Evolutionary conservation across 2,888 invertebrate species (phyloP).

Genomic region (Neocrepidodera transversa): DNA sequence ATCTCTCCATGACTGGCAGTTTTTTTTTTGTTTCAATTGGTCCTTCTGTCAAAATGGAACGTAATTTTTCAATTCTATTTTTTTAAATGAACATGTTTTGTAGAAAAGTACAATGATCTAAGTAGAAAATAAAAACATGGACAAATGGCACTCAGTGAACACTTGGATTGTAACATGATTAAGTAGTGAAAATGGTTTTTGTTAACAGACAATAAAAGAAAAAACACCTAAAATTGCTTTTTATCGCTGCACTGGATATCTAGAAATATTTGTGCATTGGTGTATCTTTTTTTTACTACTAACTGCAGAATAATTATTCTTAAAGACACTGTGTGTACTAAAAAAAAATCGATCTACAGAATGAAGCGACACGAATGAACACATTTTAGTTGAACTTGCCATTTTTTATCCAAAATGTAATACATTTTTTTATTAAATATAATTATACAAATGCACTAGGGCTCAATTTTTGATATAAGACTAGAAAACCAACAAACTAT

Average conservation of each 20-base stretch:
- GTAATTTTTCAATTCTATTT: no score
- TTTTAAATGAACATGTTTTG: neutral
- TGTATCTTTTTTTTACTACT: conserved; percentile 14
- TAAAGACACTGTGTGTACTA: conserved; percentile 20
- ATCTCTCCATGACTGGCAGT: no score
- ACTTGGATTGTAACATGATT: conserved; percentile 7
- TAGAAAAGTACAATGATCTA: neutral
- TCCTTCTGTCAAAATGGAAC: no score
- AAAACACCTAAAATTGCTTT: neutral
- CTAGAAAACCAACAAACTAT: no score
- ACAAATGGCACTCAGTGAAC: conserved; percentile 26
- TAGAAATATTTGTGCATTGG: conserved; percentile 9
- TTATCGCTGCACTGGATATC: neutral
- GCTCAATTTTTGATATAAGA: no score
- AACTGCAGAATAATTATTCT: conserved; percentile 1
- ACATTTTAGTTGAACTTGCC: conserved; percentile 8
- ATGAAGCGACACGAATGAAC: conserved; percentile 5
- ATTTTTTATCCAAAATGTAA: conserved; percentile 1
- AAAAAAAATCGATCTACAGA: neutral
- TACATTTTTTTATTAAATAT: no score
- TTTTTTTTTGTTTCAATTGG: no score
- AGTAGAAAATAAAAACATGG: neutral
- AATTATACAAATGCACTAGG: no score
- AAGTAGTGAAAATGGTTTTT: conserved; percentile 1
- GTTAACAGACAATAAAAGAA: neutral